Conservation (phyloP, 1,140 invertebrate species). For the Ganaspis sp. region DNA sequence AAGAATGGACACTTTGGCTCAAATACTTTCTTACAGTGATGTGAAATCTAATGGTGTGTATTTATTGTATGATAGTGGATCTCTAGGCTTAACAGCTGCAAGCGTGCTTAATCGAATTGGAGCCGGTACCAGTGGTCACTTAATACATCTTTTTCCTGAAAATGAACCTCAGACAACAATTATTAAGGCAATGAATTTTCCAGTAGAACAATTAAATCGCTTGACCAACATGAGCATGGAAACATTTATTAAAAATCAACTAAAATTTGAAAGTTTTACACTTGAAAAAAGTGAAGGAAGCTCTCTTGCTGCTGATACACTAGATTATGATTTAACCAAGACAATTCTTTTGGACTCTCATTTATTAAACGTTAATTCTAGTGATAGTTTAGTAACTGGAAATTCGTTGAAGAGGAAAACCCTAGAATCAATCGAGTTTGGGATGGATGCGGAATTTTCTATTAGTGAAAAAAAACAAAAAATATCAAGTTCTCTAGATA, state of each 20-base stretch:
- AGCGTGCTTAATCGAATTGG: conserved; percentile 87
- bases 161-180: conserved; percentile 87
- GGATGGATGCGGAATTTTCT: conserved; percentile 33
- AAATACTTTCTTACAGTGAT: conserved; percentile 89
- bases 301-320: neutral
- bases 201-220: conserved; percentile 80
- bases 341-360: neutral
- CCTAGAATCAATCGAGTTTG: conserved; percentile 56
- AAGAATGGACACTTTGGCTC: conserved; percentile 90
- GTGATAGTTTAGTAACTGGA: neutral
- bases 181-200: conserved; percentile 86
- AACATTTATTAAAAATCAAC: conserved; percentile 78
- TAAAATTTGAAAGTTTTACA: neutral
- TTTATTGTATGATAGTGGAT: conserved; percentile 91
- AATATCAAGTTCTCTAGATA: conserved; percentile 79
- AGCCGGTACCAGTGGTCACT: conserved; percentile 77
- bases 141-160: conserved; percentile 88
- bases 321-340: neutral
- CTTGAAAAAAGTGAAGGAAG: conserved; percentile 75
- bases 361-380: neutral
- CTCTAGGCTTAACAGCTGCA: conserved; percentile 88
- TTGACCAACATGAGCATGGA: conserved; percentile 85
- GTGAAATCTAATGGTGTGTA: conserved; percentile 86
- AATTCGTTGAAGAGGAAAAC: conserved; percentile 55
- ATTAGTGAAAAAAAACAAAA: conserved; percentile 76